Base-by-base conservation (phyloP, 2,888 invertebrate genomes). In the Tuta absoluta region DNA sequence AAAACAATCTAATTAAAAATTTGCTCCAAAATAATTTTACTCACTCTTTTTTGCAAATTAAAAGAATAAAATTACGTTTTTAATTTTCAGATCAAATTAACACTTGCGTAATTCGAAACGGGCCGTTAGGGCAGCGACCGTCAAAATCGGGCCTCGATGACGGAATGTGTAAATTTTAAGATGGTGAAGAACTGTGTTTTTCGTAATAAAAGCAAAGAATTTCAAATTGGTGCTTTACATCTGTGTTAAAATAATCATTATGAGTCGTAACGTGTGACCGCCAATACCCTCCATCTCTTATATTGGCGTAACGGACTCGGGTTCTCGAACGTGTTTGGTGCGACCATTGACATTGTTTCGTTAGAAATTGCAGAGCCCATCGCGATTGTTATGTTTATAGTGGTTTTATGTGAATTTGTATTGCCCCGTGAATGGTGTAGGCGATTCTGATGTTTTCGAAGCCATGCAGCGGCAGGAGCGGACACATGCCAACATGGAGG, bases 401-500 rank as follows among this genome's bases (percentile, higher is more conserved):
- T 82, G 73, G 75, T 80, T 80, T 75, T 83, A 75, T 86, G 85
- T 86, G 81, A 81, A 81, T 85, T 85, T 79, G 76, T 80, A 77
- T 77, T 76, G 74, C 75, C 80, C 70, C 76, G 81, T 84, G 80
- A 78, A 85, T 86, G 87, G 82, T 82, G 77, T 85, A 86, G 84
- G 76, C 81, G 80, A 83, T 90, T 91, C 91, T 92, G 86, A 92
- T 92, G 92, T 86, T 87, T 87, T 80, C 88, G 80, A 86, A 81
- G 81, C 76, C 77, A 91, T 91, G 91, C 87, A 89, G 81, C 84
- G 87, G 84, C 86, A 85, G 84, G 89, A 89, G 79, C 85, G 89
- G 84, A 86, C 89, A 86, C 87, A 91, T 82, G 86, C 86, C 85
- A 94, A 93, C 87, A 93, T 93, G 93, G 93, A 94, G 89, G 87